These are phyloP conservation scores for Coryphaenoides rupestris DNA, from an alignment of 2,113 vertebrate genomes.

Conservation along the genomic window DNA sequence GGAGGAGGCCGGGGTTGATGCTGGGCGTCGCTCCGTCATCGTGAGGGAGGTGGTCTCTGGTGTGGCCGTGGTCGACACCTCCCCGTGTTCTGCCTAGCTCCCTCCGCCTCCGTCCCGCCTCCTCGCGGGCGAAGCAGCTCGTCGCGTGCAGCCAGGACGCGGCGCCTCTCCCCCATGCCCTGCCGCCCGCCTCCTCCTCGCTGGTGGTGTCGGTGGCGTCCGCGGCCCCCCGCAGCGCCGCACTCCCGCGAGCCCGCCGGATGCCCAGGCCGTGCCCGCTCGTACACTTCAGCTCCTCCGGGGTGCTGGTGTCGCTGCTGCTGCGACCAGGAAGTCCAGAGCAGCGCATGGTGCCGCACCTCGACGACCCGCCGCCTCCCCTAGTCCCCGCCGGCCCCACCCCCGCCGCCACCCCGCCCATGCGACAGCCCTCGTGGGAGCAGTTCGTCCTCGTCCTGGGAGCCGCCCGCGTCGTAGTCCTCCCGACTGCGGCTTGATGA, in stretches of 20 bases:
- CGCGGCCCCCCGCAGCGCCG: constrained; percentile 85
- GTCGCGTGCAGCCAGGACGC: constrained; percentile 79
- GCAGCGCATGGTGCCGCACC: constrained; percentile 92
- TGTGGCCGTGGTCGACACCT: constrained; percentile 18
- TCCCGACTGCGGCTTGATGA: constrained; percentile 96
- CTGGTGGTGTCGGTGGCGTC: constrained; percentile 83
- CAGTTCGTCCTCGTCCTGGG: constrained; percentile 96
- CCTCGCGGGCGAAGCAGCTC: constrained; percentile 31
- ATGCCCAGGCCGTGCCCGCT: too few species aligned
- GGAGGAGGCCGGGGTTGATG: constrained; percentile 85
- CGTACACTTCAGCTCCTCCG: constrained; percentile 93
- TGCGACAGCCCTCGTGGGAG: too few species aligned
- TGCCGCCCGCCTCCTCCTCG: constrained; percentile 85
- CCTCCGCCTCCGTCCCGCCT: constrained; percentile 51
- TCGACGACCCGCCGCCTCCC: constrained; percentile 69
- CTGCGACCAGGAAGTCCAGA: constrained; percentile 94
- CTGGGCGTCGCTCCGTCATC: constrained; percentile 50
- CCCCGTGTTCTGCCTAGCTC: background rate
- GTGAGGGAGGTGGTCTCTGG: constrained; percentile 43
- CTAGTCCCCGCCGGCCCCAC: background rate
- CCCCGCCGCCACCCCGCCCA: constrained; percentile 61
- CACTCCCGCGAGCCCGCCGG: constrained; percentile 85
- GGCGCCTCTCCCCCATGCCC: constrained; percentile 74
- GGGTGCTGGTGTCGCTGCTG: constrained; percentile 97
- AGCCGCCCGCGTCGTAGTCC: constrained; percentile 97